phyloP scores from a whole-genome alignment of 2,888 invertebrate species.

The Brassicogethes aeneus region DNA sequence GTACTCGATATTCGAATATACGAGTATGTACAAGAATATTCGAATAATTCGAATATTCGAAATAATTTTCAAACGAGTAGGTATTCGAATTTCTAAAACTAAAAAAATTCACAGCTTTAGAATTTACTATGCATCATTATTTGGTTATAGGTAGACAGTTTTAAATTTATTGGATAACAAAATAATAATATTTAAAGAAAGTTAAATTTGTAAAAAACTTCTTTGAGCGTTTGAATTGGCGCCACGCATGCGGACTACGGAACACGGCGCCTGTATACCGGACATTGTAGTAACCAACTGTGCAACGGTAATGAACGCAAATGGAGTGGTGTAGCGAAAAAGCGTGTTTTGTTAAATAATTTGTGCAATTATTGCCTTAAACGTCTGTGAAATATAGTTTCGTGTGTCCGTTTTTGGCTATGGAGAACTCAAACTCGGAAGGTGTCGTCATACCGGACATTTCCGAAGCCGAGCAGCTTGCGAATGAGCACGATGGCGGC shows the following conservation, averaged over 20 bases:
- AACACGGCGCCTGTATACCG: conserved; percentile 33
- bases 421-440: conserved; percentile 49
- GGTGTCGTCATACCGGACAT: conserved; percentile 63
- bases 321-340: conserved; percentile 25
- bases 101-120: too few relatives aligned
- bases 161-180: too few relatives aligned
- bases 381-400: conserved; percentile 4
- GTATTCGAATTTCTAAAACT: too few relatives aligned
- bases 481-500: conserved; percentile 52
- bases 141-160: too few relatives aligned
- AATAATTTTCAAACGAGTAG: too few relatives aligned
- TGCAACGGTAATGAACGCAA: conserved; percentile 29
- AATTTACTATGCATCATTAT: too few relatives aligned
- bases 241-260: conserved; percentile 28
- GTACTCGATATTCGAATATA: too few relatives aligned
- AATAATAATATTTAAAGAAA: too few relatives aligned
- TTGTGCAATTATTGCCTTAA: conserved; percentile 7
- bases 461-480: conserved; percentile 60
- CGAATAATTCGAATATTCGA: too few relatives aligned
- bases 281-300: conserved; percentile 30
- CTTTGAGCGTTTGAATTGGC: too few relatives aligned
- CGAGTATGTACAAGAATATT: too few relatives aligned
- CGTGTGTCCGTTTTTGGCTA: conserved; percentile 28
- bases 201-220: too few relatives aligned
- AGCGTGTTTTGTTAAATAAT: conserved; percentile 9